Evolutionary conservation across 2,113 vertebrate genomes (phyloP).

Genomic region (Ploceus nigricollis): DNA sequence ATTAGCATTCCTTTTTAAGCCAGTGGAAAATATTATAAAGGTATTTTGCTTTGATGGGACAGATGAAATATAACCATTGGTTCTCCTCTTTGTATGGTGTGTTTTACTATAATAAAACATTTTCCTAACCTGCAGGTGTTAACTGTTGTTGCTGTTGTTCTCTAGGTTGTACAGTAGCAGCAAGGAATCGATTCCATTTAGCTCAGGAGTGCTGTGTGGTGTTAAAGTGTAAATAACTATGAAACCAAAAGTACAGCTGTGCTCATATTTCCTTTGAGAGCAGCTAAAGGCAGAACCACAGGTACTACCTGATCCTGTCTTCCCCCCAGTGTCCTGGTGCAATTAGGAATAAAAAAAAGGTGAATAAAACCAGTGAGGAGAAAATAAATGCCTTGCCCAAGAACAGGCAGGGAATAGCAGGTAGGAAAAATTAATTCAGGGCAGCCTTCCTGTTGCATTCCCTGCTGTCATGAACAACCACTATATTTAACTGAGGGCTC

Average conservation of each 20-base stretch:
- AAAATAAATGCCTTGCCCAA: neutral
- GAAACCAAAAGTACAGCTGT: neutral
- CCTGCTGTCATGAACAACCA: neutral
- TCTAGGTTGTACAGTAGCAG: neutral
- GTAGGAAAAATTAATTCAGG: neutral
- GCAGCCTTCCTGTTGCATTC: neutral
- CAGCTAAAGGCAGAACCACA: neutral
- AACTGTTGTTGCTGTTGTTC: neutral
- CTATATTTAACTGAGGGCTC: neutral
- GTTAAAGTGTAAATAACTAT: neutral
- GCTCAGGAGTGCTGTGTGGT: neutral
- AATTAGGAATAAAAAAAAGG: neutral
- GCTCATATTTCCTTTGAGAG: neutral
- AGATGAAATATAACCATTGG: neutral
- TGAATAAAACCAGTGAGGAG: neutral
- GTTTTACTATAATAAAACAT: conserved; percentile 39
- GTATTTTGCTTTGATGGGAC: neutral
- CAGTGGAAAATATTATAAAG: neutral
- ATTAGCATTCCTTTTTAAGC: neutral
- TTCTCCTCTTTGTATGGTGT: neutral
- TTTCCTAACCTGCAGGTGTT: neutral
- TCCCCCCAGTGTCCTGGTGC: neutral
- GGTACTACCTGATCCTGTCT: neutral
- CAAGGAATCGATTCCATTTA: neutral
- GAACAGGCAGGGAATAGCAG: neutral